Percentiles rank a stretch among this genome's conserved stretches.
Evolutionary conservation across 2,797 vertebrate species (phyloP).

Genomic region (Gymnoscopelus braueri): DNA sequence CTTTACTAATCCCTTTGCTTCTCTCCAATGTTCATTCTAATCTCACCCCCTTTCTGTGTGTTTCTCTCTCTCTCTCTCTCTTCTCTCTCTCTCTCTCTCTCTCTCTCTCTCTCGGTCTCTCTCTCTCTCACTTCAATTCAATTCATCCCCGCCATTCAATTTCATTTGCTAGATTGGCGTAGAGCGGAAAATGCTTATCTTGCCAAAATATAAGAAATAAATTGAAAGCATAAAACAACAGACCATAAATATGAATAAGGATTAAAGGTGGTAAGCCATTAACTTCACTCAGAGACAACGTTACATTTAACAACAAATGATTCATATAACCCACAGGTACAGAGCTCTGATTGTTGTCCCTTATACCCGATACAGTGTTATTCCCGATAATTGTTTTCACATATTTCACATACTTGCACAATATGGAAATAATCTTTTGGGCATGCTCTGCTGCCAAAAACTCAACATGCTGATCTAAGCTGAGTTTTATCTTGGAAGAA

Average conservation of each 20-base stretch:
- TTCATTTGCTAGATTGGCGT: conserved; percentile 58
- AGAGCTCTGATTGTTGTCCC: conserved; percentile 37
- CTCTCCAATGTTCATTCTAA: conserved; percentile 52
- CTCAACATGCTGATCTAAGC: conserved; percentile 69
- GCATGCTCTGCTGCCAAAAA: conserved; percentile 53
- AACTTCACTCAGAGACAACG: conserved; percentile 46
- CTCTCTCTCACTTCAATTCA: conserved; percentile 45
- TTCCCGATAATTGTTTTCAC: conserved; percentile 26
- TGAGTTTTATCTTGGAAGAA: conserved; percentile 61
- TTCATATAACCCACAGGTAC: conserved; percentile 42
- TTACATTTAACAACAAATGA: conserved; percentile 46
- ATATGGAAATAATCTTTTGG: conserved; percentile 56
- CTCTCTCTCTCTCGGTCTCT: not conserved
- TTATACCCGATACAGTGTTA: conserved; percentile 30
- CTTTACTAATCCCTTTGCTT: conserved; percentile 64
- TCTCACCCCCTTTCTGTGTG: conserved; percentile 29
- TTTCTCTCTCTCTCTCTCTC: conserved; percentile 19
- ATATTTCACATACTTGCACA: conserved; percentile 57
- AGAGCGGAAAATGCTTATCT: conserved; percentile 62
- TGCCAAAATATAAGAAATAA: conserved; percentile 56
- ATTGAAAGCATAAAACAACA: conserved; percentile 60
- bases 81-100: no score
- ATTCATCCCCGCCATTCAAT: conserved; percentile 59
- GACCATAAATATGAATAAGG: conserved; percentile 65
- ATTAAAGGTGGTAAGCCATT: conserved; percentile 61